Percentiles rank a stretch among this genome's conserved stretches.
Evolutionary conservation across 2,113 vertebrate species (phyloP).

Genomic region (Carollia perspicillata): DNA sequence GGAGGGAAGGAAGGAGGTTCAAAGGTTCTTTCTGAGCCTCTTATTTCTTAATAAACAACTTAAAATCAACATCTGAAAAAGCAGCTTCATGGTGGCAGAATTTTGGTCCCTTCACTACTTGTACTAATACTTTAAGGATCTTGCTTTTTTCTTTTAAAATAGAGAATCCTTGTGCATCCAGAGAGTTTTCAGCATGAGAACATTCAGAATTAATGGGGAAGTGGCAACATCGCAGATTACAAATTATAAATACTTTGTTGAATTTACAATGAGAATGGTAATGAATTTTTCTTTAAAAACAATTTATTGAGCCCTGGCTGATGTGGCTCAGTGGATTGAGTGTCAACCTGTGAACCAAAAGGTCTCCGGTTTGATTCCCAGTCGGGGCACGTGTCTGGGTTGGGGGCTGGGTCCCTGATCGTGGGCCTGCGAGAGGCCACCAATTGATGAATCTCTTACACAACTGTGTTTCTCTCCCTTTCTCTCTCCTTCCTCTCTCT

Average conservation of each 20-base stretch:
- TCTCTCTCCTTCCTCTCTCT: too few relatives aligned
- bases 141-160: neutral
- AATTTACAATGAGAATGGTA: neutral
- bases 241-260: neutral
- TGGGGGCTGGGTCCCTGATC: too few relatives aligned
- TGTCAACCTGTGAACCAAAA: too few relatives aligned
- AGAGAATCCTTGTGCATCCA: neutral
- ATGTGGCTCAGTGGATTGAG: too few relatives aligned
- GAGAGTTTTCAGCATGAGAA: neutral
- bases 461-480: too few relatives aligned
- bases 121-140: neutral
- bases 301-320: too few relatives aligned
- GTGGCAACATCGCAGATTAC: neutral
- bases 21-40: neutral
- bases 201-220: neutral
- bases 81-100: neutral
- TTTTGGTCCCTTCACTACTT: neutral
- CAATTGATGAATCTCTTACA: too few relatives aligned
- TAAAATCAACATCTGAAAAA: neutral
- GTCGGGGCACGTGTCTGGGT: too few relatives aligned
- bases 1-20: neutral
- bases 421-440: too few relatives aligned
- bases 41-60: neutral
- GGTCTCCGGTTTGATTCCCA: too few relatives aligned
- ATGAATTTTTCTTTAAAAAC: neutral